phyloP scores from a whole-genome alignment of 2,113 vertebrate species.

The Eublepharis macularius region DNA sequence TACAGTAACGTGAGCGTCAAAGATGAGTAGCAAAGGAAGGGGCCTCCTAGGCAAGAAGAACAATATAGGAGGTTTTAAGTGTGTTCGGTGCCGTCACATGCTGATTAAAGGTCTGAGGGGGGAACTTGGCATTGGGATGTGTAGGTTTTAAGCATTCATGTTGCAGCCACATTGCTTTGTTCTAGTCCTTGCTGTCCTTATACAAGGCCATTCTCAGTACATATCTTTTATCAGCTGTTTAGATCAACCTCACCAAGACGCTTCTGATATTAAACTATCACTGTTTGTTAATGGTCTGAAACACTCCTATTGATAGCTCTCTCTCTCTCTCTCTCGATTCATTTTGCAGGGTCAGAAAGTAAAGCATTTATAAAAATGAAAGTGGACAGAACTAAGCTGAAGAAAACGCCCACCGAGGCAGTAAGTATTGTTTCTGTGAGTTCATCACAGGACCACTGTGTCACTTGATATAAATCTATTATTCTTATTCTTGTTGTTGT shows the following conservation, averaged over 20 bases:
- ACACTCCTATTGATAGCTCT: not conserved
- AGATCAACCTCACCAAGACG: not conserved
- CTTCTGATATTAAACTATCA: not conserved
- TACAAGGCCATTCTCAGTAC: not conserved
- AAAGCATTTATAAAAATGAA: slow-evolving; percentile 87
- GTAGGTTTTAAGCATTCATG: not conserved
- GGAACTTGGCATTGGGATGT: not conserved
- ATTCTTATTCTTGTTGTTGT: no score
- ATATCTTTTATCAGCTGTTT: not conserved
- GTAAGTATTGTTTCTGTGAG: slow-evolving; percentile 76
- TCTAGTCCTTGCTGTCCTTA: not conserved
- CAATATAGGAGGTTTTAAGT: not conserved
- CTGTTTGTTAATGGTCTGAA: not conserved
- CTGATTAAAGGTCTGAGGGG: not conserved
- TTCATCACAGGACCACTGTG: not conserved
- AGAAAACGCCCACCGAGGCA: slow-evolving; percentile 96
- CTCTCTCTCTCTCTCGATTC: slow-evolving; percentile 16
- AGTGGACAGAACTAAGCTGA: slow-evolving; percentile 95
- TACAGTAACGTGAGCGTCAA: not conserved
- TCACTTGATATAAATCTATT: not conserved
- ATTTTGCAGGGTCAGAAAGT: slow-evolving; percentile 74
- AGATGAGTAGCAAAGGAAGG: not conserved
- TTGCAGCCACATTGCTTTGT: not conserved
- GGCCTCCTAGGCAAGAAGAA: not conserved
- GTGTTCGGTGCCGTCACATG: not conserved